Evolutionary conservation across 2,113 vertebrate genomes (phyloP), one percentile per base, ranked within the genome.

Genomic region (Sterna hirundo): DNA sequence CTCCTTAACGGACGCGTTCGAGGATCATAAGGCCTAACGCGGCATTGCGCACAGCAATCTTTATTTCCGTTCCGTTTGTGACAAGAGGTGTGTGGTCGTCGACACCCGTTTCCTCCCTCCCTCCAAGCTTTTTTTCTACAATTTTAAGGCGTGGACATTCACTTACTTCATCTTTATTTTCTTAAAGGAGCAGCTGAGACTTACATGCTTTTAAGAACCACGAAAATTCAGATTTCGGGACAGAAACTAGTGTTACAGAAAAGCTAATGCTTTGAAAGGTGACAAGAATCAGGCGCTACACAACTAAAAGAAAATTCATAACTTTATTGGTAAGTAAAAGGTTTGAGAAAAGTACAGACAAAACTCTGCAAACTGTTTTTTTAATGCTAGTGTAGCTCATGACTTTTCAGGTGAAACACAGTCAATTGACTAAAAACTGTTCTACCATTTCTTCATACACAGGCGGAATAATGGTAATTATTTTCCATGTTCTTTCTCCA

Each of bases 401-500:
- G 57, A 22, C 16, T 78, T 42, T 42, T 46, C 8, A 54, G 29
- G 25, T 29, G 13, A 75, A 51, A 57, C 17, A 8, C 4, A 2
- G 7, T 34, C 15, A 17, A 46, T 40, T 32, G 32, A 36, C 11
- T 40, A 57, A 29, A 51, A 52, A 38, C 11, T 12, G 2, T 5
- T 25, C 10, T 34, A 49, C 47, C 8, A 14, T 23, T 51, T 64
- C 19, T 36, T 42, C 14, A 2, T 44, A 23, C 15, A 15, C 2
- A 10, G 1, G 11, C 1, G 66, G 10, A 34, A 13, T 65, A 55
- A 90, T 74, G 54, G 49, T 62, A 25, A 38, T 69, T 11, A 2
- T 13, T 3, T 2, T 5, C 20, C 22, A 0, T 0, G 8, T 9
- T 17, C 4, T 70, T 49, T 30, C 13, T 7, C 26, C 16, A 22